These are phyloP conservation scores for Tupiocoris notatus DNA, from an alignment of 2,888 invertebrate genomes.

Conservation along the genomic window DNA sequence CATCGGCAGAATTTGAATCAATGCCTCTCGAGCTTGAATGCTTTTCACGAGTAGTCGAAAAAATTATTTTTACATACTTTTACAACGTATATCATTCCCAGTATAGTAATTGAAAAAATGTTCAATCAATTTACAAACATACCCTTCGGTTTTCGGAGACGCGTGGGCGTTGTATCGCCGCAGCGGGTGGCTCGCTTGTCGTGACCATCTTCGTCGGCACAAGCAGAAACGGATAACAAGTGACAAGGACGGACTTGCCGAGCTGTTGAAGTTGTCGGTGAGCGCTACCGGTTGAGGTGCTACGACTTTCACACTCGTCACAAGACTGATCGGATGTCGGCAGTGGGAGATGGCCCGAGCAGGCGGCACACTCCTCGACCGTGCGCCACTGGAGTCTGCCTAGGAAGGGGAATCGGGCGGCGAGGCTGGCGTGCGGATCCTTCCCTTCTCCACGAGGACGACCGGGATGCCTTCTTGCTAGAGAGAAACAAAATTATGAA, in stretches of 20 bases:
- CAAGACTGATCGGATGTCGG: constrained; percentile 19
- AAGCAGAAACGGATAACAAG: neutral
- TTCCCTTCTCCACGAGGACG: neutral
- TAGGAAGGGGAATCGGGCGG: constrained; percentile 12
- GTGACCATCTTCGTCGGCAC: constrained; percentile 29
- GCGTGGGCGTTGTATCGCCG: constrained; percentile 25
- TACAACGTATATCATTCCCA: too few species aligned
- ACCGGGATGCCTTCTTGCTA: neutral
- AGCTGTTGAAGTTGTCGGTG: neutral
- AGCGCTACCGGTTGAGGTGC: neutral
- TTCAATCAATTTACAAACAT: neutral
- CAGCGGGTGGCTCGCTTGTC: constrained; percentile 38
- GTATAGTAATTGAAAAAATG: too few species aligned
- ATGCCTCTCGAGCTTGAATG: too few species aligned
- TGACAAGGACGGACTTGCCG: neutral
- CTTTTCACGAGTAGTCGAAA: too few species aligned
- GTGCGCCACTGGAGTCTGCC: constrained; percentile 2
- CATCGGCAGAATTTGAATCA: too few species aligned
- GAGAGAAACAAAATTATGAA: neutral
- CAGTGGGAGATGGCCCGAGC: neutral
- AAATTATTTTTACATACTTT: too few species aligned
- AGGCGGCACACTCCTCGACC: constrained; percentile 38
- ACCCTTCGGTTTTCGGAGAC: constrained; percentile 37
- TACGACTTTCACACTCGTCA: constrained; percentile 19
- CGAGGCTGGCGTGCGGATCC: neutral